Base-by-base conservation (phyloP, 2,113 vertebrate species). In the Centrocercus urophasianus region DNA sequence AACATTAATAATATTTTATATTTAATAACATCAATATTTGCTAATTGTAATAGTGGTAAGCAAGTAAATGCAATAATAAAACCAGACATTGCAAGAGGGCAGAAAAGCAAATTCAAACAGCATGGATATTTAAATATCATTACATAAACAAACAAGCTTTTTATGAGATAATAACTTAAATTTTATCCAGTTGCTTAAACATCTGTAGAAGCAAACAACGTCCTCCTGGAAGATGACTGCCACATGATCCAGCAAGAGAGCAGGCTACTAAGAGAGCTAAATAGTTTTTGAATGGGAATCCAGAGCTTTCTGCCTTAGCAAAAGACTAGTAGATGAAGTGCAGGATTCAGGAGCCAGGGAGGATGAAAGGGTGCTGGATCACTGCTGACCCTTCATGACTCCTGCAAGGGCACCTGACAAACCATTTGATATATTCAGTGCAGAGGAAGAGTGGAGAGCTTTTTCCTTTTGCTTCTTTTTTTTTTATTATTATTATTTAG, bases 291-390 rank as follows among this genome's bases (percentile, higher is more conserved):
- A 20, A 77, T 2, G 5, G 27, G 30, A 90, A 71, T 13, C 22
- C 69, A 74, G 45, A 86, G 48, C 42, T 8, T 69, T 86, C 43
- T 69, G 16, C 32, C 32, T n/a, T 30, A 83, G 64, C 43, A 83
- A 83, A 69, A 65, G 64, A 64, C 10, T 64, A 27, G 24, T 18
- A 82, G n/a, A 21, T 88, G 69, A 86, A 65, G 32, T 21, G 54
- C 32, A 86, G 43, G 72, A 72, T 56, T 64, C 30, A 42, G 66
- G 47, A 76, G 3, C 30, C 27, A 36, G 21, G 40, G 17, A 52
- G 4, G 4, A 3, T 15, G 4, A 47, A 8, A 0, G 0, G 14
- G 61, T 77, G n/a, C 40, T 54, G 40, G 22, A 54, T n/a, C 48
- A 36, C 25, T 38, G 34, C 15, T 63, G 38, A 34, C 67, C 32